Base-by-base conservation (phyloP, 1,140 invertebrate species). In the Helicoverpa armigera region DNA sequence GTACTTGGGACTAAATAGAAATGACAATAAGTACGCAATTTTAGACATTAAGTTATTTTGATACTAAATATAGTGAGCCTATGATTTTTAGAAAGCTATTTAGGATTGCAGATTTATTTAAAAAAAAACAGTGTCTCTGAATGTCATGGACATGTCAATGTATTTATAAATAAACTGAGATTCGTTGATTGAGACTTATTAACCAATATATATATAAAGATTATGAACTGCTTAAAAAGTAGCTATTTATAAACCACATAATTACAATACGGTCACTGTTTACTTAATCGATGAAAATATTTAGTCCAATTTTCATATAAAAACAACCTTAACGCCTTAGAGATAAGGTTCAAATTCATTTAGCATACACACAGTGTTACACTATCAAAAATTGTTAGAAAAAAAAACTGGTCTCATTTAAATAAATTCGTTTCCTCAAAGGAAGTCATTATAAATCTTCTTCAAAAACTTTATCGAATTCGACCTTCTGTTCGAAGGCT, bases 371-470 rank as follows among this genome's bases (percentile, higher is more conserved):
- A 50, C 65, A 67, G 63, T 70, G 67, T 51, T 70, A 70, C 48
- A 54, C 48, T 72, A 72, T 72, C 69, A 53, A 54, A 54, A 72
- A 72, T 18, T 53, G 18, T 9, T 18, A 69, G 43, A 69, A 54
- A 69, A 54, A 67, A 70, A 54, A 72, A 72, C 69, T 23, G 58
- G 54, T 75, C 18, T 23, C 3, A 77, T 77, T 67, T 67, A 67
- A 87, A 85, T 83, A 79, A 82, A 81, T 80, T 79, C 65, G 81
- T 83, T 88, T 87, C 87, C 85, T 86, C 79, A 63, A 84, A 88
- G 88, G 89, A 91, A 90, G 88, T 88, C 51, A 58, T 85, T 86
- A 83, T 90, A 82, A 88, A 89, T 91, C 90, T 89, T 91, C 89
- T 88, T 86, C 81, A 84, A 87, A 58, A 63, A 16, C 80, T 73